Evolutionary conservation across 2,888 invertebrate species (phyloP).

Genomic region (Amblyteles armatorius): DNA sequence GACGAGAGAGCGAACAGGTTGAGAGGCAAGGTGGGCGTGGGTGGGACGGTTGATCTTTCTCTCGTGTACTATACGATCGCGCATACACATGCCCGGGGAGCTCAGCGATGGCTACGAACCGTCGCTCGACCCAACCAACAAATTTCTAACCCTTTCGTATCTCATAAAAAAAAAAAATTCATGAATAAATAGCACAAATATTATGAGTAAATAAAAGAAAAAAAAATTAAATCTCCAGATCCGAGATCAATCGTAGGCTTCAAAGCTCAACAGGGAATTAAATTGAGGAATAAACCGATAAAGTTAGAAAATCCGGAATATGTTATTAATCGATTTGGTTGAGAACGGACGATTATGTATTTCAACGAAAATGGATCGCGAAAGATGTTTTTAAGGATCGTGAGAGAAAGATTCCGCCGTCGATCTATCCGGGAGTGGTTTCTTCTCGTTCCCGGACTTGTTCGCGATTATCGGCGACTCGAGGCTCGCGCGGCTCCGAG

Average conservation of each 20-base stretch:
- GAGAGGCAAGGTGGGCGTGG: conserved; percentile 81
- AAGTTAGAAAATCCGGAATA: background rate
- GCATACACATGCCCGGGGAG: conserved; percentile 49
- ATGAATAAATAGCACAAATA: no score
- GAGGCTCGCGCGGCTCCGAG: conserved; percentile 18
- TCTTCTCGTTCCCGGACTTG: conserved; percentile 7
- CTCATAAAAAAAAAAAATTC: background rate
- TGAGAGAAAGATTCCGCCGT: background rate
- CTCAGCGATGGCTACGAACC: conserved; percentile 61
- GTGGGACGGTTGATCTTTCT: conserved; percentile 82
- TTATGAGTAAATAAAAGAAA: no score
- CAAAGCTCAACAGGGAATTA: background rate
- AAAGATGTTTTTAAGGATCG: background rate
- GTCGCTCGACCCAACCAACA: conserved; percentile 29
- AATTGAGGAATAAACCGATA: background rate
- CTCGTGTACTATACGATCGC: conserved; percentile 56
- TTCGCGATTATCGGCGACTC: conserved; percentile 37
- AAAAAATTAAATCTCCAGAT: no score
- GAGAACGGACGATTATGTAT: background rate
- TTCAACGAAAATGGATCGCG: background rate
- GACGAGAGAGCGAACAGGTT: conserved; percentile 82
- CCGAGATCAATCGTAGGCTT: no score
- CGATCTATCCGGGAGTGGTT: background rate
- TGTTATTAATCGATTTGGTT: background rate
- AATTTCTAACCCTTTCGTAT: conserved; percentile 8